Base-by-base conservation (phyloP, 2,797 vertebrate genomes). In the Sphaeramia orbicularis region DNA sequence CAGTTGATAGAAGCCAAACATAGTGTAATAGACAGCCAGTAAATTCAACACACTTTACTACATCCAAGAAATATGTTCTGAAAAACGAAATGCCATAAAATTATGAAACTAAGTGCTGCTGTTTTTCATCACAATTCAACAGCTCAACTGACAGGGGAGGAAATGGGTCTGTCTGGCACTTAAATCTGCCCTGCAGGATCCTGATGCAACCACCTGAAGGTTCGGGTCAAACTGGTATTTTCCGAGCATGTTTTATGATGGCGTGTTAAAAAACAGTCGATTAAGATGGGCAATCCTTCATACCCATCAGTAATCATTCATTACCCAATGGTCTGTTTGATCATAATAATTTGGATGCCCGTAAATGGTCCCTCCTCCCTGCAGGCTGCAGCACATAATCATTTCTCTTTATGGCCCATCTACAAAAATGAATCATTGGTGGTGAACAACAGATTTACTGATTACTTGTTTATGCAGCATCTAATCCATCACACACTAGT, bases 271-370 rank as follows among this genome's bases (percentile, higher is more conserved):
- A 74, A 77, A 59, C 18, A 70, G 54, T 57, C 16, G 3, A 16
- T 10, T 47, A 43, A 49, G 50, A 74, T 45, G 42, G 56, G 15
- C 68, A 62, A 58, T 83, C 57, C 74, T 41, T 81, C 71, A 70
- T 41, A 64, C 40, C 58, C 55, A 65, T 72, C 64, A 79, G 56
- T 68, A 74, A 57, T 68, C 69, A 78, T 55, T 51, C 62, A 53
- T 87, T 81, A 80, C 62, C 56, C 49, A 52, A 63, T 48, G 65
- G 75, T 65, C 63, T 84, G 61, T 81, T 78, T 85, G 78, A 79
- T 83, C 76, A 74, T 80, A 74, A 85, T 85, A 72, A 83, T 80
- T 63, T 58, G 52, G 68, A 73, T 68, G 61, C 47, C 60, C 69
- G 62, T 81, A 80, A 86, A 81, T 35, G 49, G 61, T 58, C 69